These are phyloP conservation scores for Calycopis cecrops DNA, from an alignment of 1,140 invertebrate species.

Conservation along the genomic window DNA sequence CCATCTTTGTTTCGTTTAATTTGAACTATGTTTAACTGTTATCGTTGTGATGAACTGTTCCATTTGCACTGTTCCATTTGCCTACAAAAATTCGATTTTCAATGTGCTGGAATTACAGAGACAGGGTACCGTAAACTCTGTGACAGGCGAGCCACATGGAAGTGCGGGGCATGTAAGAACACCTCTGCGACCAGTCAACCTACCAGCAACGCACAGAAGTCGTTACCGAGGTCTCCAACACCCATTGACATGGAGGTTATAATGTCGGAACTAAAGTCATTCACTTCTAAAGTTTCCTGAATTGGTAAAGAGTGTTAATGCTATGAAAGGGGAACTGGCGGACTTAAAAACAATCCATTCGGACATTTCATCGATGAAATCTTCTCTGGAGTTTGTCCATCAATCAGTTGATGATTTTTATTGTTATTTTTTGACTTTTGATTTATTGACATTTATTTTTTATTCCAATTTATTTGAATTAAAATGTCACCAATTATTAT, in stretches of 20 bases:
- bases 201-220: background rate
- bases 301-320: background rate
- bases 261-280: background rate
- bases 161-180: background rate
- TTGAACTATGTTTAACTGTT: conserved; percentile 4
- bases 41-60: background rate
- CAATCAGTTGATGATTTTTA: background rate
- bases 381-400: conserved; percentile 4
- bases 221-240: background rate
- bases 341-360: background rate
- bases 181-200: background rate
- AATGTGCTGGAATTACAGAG: conserved; percentile 3
- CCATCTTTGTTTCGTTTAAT: no score
- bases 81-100: background rate
- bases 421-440: no score
- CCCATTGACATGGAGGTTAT: background rate
- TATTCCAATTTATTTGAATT: no score
- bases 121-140: background rate
- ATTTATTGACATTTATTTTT: no score
- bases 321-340: background rate
- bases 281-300: no score
- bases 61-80: background rate
- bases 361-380: background rate
- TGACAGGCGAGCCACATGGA: background rate
- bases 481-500: no score